Evolutionary conservation across 1,140 invertebrate genomes (phyloP).

Genomic region (Gryon sp.): DNA sequence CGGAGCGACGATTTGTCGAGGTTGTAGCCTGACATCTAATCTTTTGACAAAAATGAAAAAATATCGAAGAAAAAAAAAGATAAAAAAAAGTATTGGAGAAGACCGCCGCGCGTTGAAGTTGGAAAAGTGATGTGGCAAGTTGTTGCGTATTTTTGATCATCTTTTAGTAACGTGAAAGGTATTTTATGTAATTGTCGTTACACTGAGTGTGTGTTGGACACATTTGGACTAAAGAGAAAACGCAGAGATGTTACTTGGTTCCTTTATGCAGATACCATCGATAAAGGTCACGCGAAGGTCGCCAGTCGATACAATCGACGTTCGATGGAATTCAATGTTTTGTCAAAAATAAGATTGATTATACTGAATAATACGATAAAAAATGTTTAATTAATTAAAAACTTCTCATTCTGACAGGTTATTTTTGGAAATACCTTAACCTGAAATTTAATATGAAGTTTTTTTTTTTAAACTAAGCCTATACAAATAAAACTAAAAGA

Average conservation of each 20-base stretch:
- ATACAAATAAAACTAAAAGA: too few relatives aligned
- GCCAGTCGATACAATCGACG: background rate
- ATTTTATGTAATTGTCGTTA: constrained; percentile 48
- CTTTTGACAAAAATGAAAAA: constrained; percentile 35
- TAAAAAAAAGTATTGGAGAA: too few relatives aligned
- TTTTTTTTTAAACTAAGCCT: too few relatives aligned
- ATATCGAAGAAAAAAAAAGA: too few relatives aligned
- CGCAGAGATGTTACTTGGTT: constrained; percentile 2
- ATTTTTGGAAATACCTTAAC: too few relatives aligned
- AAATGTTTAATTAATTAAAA: too few relatives aligned
- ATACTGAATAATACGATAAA: background rate
- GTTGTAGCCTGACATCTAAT: constrained; percentile 26
- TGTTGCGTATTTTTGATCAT: constrained; percentile 33
- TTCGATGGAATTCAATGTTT: background rate
- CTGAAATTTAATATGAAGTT: too few relatives aligned
- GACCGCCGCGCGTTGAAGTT: constrained; percentile 34
- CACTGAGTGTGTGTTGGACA: constrained; percentile 12
- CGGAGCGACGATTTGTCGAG: constrained; percentile 46
- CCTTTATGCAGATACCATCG: constrained; percentile 9
- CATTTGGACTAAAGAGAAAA: background rate
- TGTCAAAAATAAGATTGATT: background rate
- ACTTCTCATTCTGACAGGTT: too few relatives aligned
- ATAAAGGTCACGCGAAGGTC: constrained; percentile 46
- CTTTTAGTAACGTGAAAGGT: constrained; percentile 37
- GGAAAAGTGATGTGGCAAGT: constrained; percentile 40